These are phyloP conservation scores for Glareola pratincola DNA, from an alignment of 2,113 vertebrate genomes.

Conservation along the genomic window DNA sequence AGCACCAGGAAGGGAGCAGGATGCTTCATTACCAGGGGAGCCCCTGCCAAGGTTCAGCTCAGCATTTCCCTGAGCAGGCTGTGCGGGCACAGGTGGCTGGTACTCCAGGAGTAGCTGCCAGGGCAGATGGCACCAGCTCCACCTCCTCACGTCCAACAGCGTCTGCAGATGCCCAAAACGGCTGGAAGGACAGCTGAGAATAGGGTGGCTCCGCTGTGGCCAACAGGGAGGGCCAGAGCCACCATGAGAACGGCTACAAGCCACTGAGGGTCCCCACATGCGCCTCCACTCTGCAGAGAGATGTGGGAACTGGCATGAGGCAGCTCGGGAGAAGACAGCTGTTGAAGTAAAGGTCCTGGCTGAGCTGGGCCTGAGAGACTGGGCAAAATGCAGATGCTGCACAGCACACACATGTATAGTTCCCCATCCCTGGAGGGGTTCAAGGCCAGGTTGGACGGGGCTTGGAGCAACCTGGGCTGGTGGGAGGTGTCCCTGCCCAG, in stretches of 20 bases:
- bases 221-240: background rate
- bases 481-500: background rate
- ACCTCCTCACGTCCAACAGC: background rate
- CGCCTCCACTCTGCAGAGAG: background rate
- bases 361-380: background rate
- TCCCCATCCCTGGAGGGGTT: background rate
- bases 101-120: background rate
- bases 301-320: rapidly evolving
- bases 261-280: rapidly evolving
- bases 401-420: rapidly evolving
- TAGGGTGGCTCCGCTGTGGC: background rate
- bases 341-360: background rate
- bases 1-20: background rate
- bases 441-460: background rate
- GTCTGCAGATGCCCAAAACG: background rate
- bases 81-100: background rate
- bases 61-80: background rate
- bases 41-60: background rate
- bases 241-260: rapidly evolving
- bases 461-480: background rate
- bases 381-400: background rate
- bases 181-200: background rate
- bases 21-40: background rate
- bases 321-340: background rate
- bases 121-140: conserved; percentile 34